Evolutionary conservation across 2,888 invertebrate species (phyloP).

Genomic region (Thecophora atra): DNA sequence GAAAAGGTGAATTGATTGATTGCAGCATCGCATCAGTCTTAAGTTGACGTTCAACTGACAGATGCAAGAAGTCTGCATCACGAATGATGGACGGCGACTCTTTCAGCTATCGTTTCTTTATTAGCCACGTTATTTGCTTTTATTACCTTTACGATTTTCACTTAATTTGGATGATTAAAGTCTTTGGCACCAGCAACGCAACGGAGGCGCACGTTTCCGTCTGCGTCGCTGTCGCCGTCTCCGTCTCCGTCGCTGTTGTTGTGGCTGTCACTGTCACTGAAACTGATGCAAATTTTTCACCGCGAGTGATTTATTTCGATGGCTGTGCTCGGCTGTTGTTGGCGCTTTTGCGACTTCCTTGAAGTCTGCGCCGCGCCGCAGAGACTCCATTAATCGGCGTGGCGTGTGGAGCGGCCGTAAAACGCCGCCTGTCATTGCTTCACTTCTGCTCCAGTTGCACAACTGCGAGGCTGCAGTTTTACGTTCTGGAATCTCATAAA

Average conservation of each 20-base stretch:
- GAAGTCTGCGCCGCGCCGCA: background rate
- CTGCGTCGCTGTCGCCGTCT: too few relatives aligned
- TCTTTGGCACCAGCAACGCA: background rate
- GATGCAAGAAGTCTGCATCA: background rate
- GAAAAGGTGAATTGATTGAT: background rate
- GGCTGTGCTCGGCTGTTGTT: background rate
- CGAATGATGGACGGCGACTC: background rate
- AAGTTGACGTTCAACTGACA: background rate
- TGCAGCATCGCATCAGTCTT: background rate
- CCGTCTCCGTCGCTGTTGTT: too few relatives aligned
- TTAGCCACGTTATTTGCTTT: slow-evolving; percentile 4
- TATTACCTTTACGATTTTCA: background rate
- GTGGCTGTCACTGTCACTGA: too few relatives aligned
- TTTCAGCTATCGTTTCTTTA: too few relatives aligned
- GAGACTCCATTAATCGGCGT: background rate
- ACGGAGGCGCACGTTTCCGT: too few relatives aligned
- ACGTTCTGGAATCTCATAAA: slow-evolving; percentile 2
- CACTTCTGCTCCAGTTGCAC: background rate
- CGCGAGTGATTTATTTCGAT: slow-evolving; percentile 5
- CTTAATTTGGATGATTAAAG: background rate
- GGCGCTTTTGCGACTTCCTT: slow-evolving; percentile 17
- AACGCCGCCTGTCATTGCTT: background rate
- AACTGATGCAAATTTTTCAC: background rate
- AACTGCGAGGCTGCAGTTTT: background rate
- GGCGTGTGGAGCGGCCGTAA: background rate